Evolutionary conservation across 2,797 vertebrate genomes (phyloP), one percentile per base, ranked within the genome.

Genomic region (Glossophaga mutica): DNA sequence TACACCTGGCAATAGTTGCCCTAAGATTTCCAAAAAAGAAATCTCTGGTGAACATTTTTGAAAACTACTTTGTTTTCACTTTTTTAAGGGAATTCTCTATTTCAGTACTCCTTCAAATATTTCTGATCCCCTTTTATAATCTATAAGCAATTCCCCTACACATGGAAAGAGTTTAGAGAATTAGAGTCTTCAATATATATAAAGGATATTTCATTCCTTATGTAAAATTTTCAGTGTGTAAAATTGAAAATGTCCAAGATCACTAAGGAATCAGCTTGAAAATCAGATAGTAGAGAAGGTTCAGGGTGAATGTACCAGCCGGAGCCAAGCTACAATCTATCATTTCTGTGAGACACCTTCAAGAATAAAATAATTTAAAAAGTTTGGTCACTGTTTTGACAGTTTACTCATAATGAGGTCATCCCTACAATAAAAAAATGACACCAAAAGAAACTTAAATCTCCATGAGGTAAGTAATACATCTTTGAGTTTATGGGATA

Each of bases 241-340:
- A 92, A 95, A 85, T 34, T 94, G 57, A 26, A 94, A 96, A 82
- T 65, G 2, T 82, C 70, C 52, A 71, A 24, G 83, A 88, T 71
- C 81, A 68, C 1, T 87, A 19, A 90, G 1, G 85, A 34, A 11
- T 0, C 0, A 46, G 59, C 0, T 7, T 94, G 14, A 15, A 97
- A 92, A 82, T 88, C 52, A 62, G 8, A 24, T 59, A 19, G 10
- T 3, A 93, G 1, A 62, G 46, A 94, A 96, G 73, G 1, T 9
- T 79, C 46, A 96, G 90, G 2, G 74, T 92, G 9, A 0, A 48
- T 83, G 77, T 87, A 46, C 29, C 48, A 76, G 42, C 74, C 79
- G 29, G 79, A 39, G 3, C n/a, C 37, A 90, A 77, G 9, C 9
- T 86, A 9, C 6, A 1, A 24, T 39, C 29, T 0, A 21, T 91